A percentile compares a stretch with the other conserved stretches of the same genome.
Evolutionary conservation across 2,113 vertebrate genomes (phyloP).

Genomic region (Pterocles orientalis): DNA sequence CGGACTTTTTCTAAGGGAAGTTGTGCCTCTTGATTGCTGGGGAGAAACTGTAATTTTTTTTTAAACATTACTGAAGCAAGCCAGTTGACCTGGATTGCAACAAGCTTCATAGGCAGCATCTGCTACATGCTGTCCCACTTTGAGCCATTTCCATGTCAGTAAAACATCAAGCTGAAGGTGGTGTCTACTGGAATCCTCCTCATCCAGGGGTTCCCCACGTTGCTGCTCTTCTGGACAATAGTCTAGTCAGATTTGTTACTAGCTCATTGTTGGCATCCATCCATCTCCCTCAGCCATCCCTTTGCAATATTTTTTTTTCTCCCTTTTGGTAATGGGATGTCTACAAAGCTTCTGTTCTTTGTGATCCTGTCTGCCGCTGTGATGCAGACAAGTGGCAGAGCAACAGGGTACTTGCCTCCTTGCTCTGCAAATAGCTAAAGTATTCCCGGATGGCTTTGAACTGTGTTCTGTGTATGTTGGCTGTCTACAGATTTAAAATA

Average conservation of each 20-base stretch:
- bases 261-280: constrained; percentile 18
- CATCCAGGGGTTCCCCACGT: background rate
- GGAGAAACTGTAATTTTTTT: constrained; percentile 51
- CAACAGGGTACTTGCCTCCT: background rate
- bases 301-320: background rate
- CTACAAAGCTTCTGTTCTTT: background rate
- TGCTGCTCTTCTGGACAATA: constrained; percentile 45
- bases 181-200: constrained; percentile 34
- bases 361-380: background rate
- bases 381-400: background rate
- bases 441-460: constrained; percentile 4
- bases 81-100: constrained; percentile 44
- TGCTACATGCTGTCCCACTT: background rate
- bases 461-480: background rate
- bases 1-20: constrained; percentile 43
- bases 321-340: background rate
- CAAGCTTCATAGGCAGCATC: constrained; percentile 6
- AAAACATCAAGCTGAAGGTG: constrained; percentile 35
- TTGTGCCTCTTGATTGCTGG: constrained; percentile 48
- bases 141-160: constrained; percentile 60
- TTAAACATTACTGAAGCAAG: constrained; percentile 7
- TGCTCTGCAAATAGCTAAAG: constrained; percentile 47
- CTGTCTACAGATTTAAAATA: background rate
- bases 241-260: background rate
- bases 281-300: background rate